Conservation (phyloP, 2,888 invertebrate species). For the Pyrrhosoma nymphula region DNA sequence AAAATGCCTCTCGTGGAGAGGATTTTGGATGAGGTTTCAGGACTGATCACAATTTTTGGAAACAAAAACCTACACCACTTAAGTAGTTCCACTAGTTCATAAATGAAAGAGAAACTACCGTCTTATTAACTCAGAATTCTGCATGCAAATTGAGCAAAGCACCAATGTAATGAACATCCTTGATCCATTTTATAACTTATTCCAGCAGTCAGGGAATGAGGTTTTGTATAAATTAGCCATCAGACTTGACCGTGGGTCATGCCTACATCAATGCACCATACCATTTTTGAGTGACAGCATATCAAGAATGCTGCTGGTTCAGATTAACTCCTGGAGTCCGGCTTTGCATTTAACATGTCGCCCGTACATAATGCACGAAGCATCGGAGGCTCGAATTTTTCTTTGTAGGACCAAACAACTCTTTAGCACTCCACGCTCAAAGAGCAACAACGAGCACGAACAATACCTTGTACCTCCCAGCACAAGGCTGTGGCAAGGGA, state of each 20-base stretch:
- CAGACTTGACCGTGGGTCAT: slow-evolving; percentile 9
- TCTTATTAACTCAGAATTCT: slow-evolving; percentile 41
- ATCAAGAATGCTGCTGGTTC: slow-evolving; percentile 20
- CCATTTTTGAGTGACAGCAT: slow-evolving; percentile 21
- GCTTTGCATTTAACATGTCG: background rate
- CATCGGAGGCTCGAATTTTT: slow-evolving; percentile 39
- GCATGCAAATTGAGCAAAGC: slow-evolving; percentile 66
- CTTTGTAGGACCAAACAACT: slow-evolving; percentile 25
- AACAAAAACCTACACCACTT: slow-evolving; percentile 61
- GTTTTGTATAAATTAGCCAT: slow-evolving; percentile 23
- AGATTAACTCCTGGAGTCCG: slow-evolving; percentile 27
- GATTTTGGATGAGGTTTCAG: slow-evolving; percentile 30
- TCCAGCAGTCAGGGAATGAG: slow-evolving; percentile 58
- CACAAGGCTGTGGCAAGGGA: slow-evolving; percentile 34
- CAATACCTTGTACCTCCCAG: background rate
- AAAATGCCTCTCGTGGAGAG: slow-evolving; percentile 31
- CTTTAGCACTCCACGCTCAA: background rate
- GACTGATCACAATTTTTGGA: slow-evolving; percentile 41
- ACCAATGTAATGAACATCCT: slow-evolving; percentile 57
- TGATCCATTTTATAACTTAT: slow-evolving; percentile 7
- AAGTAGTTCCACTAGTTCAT: slow-evolving; percentile 39
- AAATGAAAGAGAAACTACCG: slow-evolving; percentile 50
- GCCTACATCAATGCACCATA: background rate
- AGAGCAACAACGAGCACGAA: background rate
- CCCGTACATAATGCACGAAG: slow-evolving; percentile 60